Base-by-base conservation (phyloP, 1,140 invertebrate genomes). In the Oreohelix idahoensis region DNA sequence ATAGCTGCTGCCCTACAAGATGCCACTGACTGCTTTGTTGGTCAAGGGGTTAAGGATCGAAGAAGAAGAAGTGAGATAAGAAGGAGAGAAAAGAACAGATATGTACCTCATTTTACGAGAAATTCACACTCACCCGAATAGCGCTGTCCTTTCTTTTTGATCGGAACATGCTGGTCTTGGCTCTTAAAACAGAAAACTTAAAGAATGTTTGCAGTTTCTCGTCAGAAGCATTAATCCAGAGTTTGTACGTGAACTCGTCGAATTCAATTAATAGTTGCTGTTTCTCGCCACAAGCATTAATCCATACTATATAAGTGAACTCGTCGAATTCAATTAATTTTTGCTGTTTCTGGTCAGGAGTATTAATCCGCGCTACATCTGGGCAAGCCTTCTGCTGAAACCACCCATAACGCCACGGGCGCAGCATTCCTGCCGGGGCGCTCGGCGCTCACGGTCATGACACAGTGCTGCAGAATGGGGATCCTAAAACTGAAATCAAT, bases 121-220 rank as follows among this genome's bases (percentile, higher is more conserved):
- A n/a, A n/a, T n/a, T n/a, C n/a, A 13, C 29, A 66, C 75, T 77
- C 75, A 51, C 75, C 51, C 42, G 26, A 45, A 51, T 35, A 35
- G 32, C 51, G 39, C 51, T 45, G 29, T 35, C 51, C 23, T 77
- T 35, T 77, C 42, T 77, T 23, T 77, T 45, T 17, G 39, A 51
- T 10, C 51, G 75, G n/a, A 35, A 51, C 32, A 51, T 35, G 11
- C 17, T 53, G 17, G 29, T 20, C 51, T 5, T 53, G 1, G 10
- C 10, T 26, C 75, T 77, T 23, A 51, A 5, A 23, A 8, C n/a
- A 17, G 0, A 35, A 5, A 66, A 32, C 29, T 66, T 8, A 5
- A 66, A 32, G 29, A 66, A 32, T 32, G 5, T 32, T 4, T 66
- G 1, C 5, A 0, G 63, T 35, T 66, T 29, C 63, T 66, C 63